Evolutionary conservation across 2,888 invertebrate genomes (phyloP).

Genomic region (Cephus spinipes): DNA sequence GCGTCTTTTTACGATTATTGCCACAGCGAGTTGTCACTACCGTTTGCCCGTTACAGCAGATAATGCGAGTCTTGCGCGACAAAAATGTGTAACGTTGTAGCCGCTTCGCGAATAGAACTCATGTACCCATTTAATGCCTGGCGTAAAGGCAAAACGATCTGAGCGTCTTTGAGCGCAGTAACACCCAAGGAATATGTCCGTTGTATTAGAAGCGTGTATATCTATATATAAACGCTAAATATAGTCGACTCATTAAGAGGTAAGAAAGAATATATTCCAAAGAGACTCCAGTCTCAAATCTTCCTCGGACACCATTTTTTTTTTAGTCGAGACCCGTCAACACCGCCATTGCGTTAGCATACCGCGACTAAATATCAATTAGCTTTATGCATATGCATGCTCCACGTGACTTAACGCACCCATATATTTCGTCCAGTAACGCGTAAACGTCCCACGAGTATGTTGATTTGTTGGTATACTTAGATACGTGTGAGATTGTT

Average conservation of each 20-base stretch:
- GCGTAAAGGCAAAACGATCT: neutral
- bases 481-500: neutral
- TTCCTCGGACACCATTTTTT: neutral
- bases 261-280: neutral
- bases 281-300: neutral
- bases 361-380: neutral
- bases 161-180: neutral
- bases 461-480: neutral
- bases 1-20: conserved; percentile 61
- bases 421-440: neutral
- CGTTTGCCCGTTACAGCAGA: conserved; percentile 27
- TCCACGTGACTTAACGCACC: neutral
- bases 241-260: neutral
- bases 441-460: neutral
- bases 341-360: neutral
- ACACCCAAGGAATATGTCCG: neutral
- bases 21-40: conserved; percentile 55
- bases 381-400: neutral
- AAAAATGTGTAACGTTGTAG: neutral
- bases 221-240: neutral
- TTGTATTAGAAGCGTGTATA: neutral
- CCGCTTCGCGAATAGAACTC: neutral
- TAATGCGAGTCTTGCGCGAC: conserved; percentile 5
- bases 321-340: neutral
- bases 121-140: neutral